Evolutionary conservation across 1,140 invertebrate genomes (phyloP).

Genomic region (Eupristina koningsbergeri): DNA sequence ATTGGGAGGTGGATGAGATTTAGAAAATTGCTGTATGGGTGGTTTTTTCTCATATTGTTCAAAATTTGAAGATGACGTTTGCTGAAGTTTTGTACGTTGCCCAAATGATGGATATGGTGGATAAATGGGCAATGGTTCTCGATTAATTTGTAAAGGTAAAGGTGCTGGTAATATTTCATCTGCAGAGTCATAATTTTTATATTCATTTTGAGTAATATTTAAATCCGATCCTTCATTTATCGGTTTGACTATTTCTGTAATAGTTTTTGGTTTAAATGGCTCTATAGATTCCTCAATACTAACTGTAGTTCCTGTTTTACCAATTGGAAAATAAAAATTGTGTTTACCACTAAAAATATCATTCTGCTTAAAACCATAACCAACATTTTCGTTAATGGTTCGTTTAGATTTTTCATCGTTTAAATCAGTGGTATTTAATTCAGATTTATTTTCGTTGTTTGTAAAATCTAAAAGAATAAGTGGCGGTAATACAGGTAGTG

Average conservation of each 20-base stretch:
- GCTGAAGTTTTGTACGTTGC: constrained; percentile 63
- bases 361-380: constrained; percentile 67
- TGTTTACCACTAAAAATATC: constrained; percentile 62
- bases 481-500: constrained; percentile 65
- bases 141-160: constrained; percentile 34
- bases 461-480: constrained; percentile 68
- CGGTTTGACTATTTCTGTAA: constrained; percentile 62
- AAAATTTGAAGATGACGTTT: constrained; percentile 46
- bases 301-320: constrained; percentile 67
- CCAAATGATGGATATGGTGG: constrained; percentile 57
- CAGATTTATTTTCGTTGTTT: constrained; percentile 57
- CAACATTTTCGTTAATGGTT: constrained; percentile 64
- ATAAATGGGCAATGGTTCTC: constrained; percentile 35
- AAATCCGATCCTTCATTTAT: constrained; percentile 54
- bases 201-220: background rate
- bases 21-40: constrained; percentile 10
- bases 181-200: background rate
- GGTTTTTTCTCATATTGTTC: constrained; percentile 49
- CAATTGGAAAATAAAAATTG: constrained; percentile 69
- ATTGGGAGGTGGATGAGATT: constrained; percentile 33
- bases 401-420: constrained; percentile 68
- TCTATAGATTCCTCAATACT: constrained; percentile 71
- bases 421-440: constrained; percentile 28
- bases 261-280: constrained; percentile 67
- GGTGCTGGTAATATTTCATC: constrained; percentile 39